Conservation (phyloP, 2,797 vertebrate genomes). For the Pristis pectinata region DNA sequence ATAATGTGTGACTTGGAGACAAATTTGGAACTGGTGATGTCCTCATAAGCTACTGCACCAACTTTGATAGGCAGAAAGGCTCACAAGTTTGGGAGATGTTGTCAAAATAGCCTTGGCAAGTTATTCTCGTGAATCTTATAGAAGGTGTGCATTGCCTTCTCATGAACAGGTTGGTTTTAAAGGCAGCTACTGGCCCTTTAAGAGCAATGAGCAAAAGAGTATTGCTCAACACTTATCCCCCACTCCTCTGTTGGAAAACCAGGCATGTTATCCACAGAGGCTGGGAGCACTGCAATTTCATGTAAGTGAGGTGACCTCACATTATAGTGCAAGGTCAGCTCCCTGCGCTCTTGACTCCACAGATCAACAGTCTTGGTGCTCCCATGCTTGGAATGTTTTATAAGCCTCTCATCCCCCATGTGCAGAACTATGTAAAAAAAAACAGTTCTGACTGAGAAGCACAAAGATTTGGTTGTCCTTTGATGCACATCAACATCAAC, state of each 20-base stretch:
- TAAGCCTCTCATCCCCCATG: not conserved
- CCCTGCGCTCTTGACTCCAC: not conserved
- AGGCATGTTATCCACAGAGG: not conserved
- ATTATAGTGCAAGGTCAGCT: not conserved
- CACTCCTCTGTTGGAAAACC: not conserved
- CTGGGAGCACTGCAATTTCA: not conserved
- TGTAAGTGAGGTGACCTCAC: not conserved
- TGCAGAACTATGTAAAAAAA: not conserved
- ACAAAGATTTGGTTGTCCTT: not conserved
- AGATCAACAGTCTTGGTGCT: not conserved
- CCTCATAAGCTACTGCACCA: too few relatives aligned
- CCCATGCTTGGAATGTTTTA: not conserved
- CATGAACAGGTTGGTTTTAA: not conserved
- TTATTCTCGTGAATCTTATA: too few relatives aligned
- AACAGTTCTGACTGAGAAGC: not conserved
- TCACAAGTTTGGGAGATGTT: too few relatives aligned
- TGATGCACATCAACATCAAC: too few relatives aligned
- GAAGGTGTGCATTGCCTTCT: too few relatives aligned
- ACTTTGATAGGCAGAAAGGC: too few relatives aligned
- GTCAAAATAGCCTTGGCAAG: too few relatives aligned
- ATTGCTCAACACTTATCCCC: not conserved
- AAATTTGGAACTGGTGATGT: too few relatives aligned
- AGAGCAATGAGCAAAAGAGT: too few relatives aligned
- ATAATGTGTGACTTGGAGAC: too few relatives aligned
- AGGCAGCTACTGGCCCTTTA: not conserved